These are phyloP conservation scores for Craniophora ligustri DNA, from an alignment of 2,888 invertebrate genomes.

Conservation along the genomic window DNA sequence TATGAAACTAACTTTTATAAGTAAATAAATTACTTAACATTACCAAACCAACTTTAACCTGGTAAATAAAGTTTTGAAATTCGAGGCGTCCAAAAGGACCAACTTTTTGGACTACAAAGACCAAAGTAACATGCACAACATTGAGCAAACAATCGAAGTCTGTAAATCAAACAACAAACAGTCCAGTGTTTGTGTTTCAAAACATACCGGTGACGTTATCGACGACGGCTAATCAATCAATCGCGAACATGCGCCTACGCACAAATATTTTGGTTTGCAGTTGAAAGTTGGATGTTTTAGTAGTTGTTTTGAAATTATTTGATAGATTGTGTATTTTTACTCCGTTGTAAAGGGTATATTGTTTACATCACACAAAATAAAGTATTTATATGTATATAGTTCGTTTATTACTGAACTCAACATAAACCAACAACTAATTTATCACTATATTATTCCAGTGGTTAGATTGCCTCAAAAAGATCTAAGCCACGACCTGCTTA, in stretches of 20 bases:
- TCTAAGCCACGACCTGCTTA: neutral
- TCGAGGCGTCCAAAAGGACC: neutral
- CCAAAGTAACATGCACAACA: conserved; percentile 3
- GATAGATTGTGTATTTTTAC: neutral
- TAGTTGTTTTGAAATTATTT: conserved; percentile 24
- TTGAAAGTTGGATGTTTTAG: conserved; percentile 39
- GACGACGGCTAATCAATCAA: conserved; percentile 45
- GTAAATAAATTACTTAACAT: no score
- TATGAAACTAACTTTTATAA: no score
- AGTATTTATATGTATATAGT: no score
- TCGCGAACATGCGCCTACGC: conserved; percentile 47
- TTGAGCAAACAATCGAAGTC: conserved; percentile 21
- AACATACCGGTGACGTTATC: conserved; percentile 47
- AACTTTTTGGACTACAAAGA: conserved; percentile 6
- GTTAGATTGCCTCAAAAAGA: neutral
- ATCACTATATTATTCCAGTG: neutral
- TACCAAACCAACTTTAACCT: neutral
- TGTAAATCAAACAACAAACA: conserved; percentile 39
- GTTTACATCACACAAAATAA: no score
- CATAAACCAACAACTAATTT: no score
- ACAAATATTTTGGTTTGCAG: conserved; percentile 25
- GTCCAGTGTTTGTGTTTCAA: conserved; percentile 28
- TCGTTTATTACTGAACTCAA: no score
- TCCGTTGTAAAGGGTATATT: no score
- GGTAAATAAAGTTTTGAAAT: conserved; percentile 1